A percentile compares a stretch with the other conserved stretches of the same genome.
Conservation (phyloP, 1,140 invertebrate species). For the Neodiprion lecontei region DNA sequence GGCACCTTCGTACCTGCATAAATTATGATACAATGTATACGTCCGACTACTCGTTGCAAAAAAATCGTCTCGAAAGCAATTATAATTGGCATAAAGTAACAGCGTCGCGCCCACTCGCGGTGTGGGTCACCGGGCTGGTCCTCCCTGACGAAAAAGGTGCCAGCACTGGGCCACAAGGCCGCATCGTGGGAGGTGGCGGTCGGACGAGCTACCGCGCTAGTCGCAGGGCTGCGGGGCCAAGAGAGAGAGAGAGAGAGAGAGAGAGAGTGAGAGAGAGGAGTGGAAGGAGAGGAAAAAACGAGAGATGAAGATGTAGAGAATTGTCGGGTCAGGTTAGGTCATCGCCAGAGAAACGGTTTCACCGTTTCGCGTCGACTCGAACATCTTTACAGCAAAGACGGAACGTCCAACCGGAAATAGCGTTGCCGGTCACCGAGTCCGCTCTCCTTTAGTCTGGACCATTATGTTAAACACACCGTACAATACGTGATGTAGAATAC, state of each 20-base stretch:
- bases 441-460: no score
- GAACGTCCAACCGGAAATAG: no score
- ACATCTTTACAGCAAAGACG: no score
- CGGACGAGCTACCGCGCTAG: neutral
- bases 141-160: constrained; percentile 36
- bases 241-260: constrained; percentile 17
- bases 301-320: no score
- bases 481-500: no score
- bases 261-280: constrained; percentile 12
- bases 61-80: neutral
- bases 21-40: neutral
- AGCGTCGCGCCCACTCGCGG: constrained; percentile 26
- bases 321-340: no score
- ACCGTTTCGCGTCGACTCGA: no score
- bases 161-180: constrained; percentile 29
- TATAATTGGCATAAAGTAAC: constrained; percentile 18
- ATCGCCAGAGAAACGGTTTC: no score
- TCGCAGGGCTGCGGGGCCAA: constrained; percentile 18
- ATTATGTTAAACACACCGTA: no score
- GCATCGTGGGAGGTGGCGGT: constrained; percentile 22
- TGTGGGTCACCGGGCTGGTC: constrained; percentile 37
- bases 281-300: constrained; percentile 15
- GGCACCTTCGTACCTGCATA: neutral
- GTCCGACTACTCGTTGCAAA: neutral
- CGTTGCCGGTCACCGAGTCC: no score